Conservation (phyloP, 2,797 vertebrate genomes). For the Scyliorhinus canicula region DNA sequence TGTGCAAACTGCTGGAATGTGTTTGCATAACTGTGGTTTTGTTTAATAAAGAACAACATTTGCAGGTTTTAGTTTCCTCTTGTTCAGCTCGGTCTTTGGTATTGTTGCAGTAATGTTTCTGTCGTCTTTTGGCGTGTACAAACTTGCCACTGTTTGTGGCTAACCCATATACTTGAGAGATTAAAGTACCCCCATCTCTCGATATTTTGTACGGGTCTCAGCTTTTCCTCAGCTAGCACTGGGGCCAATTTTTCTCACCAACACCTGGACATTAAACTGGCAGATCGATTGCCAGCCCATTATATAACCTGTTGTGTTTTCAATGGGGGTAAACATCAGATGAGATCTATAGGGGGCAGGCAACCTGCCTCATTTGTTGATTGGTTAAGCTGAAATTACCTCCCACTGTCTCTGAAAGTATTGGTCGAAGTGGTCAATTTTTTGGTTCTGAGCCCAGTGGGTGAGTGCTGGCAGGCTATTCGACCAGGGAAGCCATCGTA, state of each 20-base stretch:
- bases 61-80: background rate
- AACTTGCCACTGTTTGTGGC: background rate
- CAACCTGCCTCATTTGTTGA: background rate
- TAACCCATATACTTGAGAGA: background rate
- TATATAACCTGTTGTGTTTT: background rate
- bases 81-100: background rate
- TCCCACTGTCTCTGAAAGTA: background rate
- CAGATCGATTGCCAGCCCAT: background rate
- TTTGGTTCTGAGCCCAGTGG: background rate
- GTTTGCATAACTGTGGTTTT: background rate
- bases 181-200: background rate
- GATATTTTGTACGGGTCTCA: background rate
- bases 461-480: background rate
- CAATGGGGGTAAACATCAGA: background rate
- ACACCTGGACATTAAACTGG: background rate
- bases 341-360: background rate
- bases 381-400: background rate
- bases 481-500: background rate
- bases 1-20: slow-evolving; percentile 19
- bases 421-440: background rate
- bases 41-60: background rate
- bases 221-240: background rate
- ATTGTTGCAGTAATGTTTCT: background rate
- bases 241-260: background rate
- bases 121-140: background rate